A percentile compares a stretch with the other conserved stretches of the same genome.
These are phyloP conservation scores for Plectropomus leopardus DNA, from an alignment of 2,113 vertebrate genomes.

Conservation along the genomic window DNA sequence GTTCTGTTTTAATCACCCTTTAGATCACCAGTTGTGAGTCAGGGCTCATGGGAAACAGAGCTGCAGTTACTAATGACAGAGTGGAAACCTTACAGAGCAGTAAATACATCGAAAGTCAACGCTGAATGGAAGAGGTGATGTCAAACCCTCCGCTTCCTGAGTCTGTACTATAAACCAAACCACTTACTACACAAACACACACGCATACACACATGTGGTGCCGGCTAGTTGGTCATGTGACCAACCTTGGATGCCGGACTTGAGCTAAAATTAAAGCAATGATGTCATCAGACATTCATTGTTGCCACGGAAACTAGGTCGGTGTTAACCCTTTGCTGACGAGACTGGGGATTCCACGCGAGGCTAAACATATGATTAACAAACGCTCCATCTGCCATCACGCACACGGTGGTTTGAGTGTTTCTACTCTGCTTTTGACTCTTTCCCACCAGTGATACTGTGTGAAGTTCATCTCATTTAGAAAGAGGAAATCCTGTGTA, in stretches of 20 bases:
- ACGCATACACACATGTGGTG: conserved; percentile 30
- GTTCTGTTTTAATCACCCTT: conserved; percentile 3
- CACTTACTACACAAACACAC: conserved; percentile 64
- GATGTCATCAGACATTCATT: conserved; percentile 84
- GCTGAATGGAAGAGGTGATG: conserved; percentile 75
- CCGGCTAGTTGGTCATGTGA: conserved; percentile 72
- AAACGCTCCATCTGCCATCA: conserved; percentile 56
- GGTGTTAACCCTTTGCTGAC: conserved; percentile 79
- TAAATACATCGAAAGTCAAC: conserved; percentile 59
- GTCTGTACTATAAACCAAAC: conserved; percentile 48
- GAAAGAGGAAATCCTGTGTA: conserved; percentile 74
- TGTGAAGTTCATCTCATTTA: conserved; percentile 23
- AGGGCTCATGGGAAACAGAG: background rate
- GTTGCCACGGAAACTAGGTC: conserved; percentile 86
- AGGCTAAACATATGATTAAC: conserved; percentile 43
- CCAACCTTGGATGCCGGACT: conserved; percentile 64
- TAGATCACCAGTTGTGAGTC: background rate
- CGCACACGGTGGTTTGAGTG: background rate
- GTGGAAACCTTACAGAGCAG: conserved; percentile 64
- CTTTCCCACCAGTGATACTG: conserved; percentile 17
- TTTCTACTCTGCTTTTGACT: conserved; percentile 30
- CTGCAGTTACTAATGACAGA: conserved; percentile 26
- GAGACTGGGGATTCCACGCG: conserved; percentile 70
- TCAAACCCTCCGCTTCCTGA: conserved; percentile 82
- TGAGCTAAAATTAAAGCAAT: conserved; percentile 82